Evolutionary conservation across 2,888 invertebrate genomes (phyloP).

Genomic region (Andrena hattorfiana): DNA sequence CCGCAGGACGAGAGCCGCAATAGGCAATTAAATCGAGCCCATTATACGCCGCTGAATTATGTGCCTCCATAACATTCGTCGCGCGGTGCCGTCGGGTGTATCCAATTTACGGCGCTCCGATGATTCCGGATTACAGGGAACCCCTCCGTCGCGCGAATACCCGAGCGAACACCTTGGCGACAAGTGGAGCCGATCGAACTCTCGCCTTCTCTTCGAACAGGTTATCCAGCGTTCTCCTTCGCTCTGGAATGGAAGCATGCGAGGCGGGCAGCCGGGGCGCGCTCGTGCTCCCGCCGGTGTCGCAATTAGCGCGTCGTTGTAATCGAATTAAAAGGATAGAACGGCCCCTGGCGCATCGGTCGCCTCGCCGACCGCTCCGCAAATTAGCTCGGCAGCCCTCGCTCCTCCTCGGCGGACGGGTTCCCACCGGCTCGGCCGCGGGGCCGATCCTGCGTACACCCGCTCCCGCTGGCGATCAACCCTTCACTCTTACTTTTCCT

Average conservation of each 20-base stretch:
- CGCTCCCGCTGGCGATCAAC: slow-evolving; percentile 53
- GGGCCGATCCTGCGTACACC: slow-evolving; percentile 50
- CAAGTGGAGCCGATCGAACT: too few relatives aligned
- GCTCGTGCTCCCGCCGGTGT: background rate
- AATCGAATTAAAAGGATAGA: slow-evolving; percentile 3
- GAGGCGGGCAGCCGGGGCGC: background rate
- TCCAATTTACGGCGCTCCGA: background rate
- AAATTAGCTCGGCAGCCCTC: slow-evolving; percentile 44
- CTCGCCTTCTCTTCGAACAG: too few relatives aligned
- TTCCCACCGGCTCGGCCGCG: slow-evolving; percentile 1
- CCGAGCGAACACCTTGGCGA: too few relatives aligned
- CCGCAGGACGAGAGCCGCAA: slow-evolving; percentile 65
- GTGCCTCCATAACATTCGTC: slow-evolving; percentile 13
- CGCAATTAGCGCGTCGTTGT: background rate
- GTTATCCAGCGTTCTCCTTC: background rate
- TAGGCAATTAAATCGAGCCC: slow-evolving; percentile 62
- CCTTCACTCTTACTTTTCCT: slow-evolving; percentile 72
- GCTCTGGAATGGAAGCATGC: background rate
- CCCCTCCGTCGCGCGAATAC: background rate
- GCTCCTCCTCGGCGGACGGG: slow-evolving; percentile 11
- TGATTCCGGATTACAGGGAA: background rate
- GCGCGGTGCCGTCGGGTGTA: background rate
- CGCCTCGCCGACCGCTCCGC: slow-evolving; percentile 15
- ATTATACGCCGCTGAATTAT: slow-evolving; percentile 38
- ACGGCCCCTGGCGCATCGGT: background rate